Evolutionary conservation across 2,113 vertebrate genomes (phyloP), one percentile per base, ranked within the genome.

Genomic region (Cephalopholis sonnerati): DNA sequence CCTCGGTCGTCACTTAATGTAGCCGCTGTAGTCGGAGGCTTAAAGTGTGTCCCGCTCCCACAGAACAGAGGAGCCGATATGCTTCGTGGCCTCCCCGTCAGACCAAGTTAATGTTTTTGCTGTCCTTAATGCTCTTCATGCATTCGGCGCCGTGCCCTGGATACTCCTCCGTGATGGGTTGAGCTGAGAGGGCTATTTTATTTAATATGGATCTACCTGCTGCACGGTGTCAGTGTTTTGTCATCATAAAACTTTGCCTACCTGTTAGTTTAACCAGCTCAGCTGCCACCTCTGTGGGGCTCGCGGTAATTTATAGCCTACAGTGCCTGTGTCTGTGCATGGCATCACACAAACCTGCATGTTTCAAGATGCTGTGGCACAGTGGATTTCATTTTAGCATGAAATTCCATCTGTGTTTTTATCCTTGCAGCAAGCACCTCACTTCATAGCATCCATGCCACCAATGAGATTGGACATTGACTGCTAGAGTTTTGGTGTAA

Each of bases 81-180:
- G 61, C 59, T 83, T 82, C 41, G 67, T 27, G 67, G 44, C 68
- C 72, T 70, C 80, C 44, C 77, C 41, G 55, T 68, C 75, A 29
- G 50, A 83, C 51, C 39, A 74, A 59, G 57, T 78, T 89, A 81
- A 89, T 81, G 80, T 85, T 89, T 89, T 93, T 87, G 68, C 73
- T 32, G 39, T 83, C 69, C 79, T 64, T 70, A 76, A 74, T 74
- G 80, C 53, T 85, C 58, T 51, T 50, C 29, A 16, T 67, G 66
- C 51, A 54, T 76, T 84, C 71, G 36, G 24, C 1, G 1, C 27
- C 20, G 36, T 62, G 27, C 20, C 32, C 44, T 59, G 69, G 9
- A 24, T 67, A 36, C 58, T 74, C 54, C 27, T 50, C 66, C 18
- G 18, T 44, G 16, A 46, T 10, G 29, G 58, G 67, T 8, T 44